A percentile compares a stretch with the other conserved stretches of the same genome.
These are phyloP conservation scores for Anoura caudifer DNA, from an alignment of 2,113 vertebrate genomes.

Conservation along the genomic window DNA sequence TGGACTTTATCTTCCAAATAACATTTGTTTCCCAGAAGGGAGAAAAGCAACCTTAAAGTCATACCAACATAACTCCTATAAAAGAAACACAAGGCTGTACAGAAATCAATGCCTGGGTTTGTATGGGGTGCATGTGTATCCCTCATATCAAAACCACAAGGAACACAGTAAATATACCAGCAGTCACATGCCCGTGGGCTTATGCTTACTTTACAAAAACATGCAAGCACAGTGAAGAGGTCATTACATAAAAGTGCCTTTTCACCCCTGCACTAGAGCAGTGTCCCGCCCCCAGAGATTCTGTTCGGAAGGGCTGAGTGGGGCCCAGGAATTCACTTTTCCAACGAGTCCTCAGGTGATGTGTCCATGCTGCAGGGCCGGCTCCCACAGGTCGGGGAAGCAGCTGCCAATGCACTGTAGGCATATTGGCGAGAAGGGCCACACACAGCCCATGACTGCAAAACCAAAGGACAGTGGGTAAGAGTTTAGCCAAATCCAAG, in stretches of 20 bases:
- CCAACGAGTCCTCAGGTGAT: neutral
- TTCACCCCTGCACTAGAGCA: neutral
- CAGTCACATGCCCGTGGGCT: neutral
- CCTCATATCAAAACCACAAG: slow-evolving; percentile 12
- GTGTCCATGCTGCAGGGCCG: neutral
- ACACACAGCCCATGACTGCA: fast-evolving
- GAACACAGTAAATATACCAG: neutral
- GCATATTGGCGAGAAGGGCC: neutral
- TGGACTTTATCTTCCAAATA: neutral
- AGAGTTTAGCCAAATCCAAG: neutral
- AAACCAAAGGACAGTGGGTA: neutral
- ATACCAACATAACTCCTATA: neutral
- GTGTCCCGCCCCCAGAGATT: neutral
- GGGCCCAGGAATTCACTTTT: neutral
- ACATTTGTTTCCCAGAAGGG: neutral
- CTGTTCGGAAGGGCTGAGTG: neutral
- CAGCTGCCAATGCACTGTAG: neutral
- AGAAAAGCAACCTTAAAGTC: neutral
- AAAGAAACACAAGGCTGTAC: neutral
- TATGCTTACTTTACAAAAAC: neutral
- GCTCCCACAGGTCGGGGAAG: neutral
- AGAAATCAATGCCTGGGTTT: neutral
- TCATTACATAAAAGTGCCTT: neutral
- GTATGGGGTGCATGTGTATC: neutral
- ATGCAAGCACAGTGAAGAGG: neutral